Evolutionary conservation across 1,140 invertebrate genomes (phyloP).

Genomic region (Camponotus floridanus): DNA sequence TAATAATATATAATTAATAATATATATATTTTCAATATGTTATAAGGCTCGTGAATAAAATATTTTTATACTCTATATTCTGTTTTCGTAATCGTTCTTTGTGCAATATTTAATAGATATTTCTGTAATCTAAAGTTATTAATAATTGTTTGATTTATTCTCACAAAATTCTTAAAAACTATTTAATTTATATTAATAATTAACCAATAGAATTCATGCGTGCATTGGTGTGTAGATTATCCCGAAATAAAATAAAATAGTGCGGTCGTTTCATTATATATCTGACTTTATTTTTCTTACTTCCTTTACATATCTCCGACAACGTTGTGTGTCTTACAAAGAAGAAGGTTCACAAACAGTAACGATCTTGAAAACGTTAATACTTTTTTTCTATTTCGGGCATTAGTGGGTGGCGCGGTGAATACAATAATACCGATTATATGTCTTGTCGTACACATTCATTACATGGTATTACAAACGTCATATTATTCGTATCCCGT

Average conservation of each 20-base stretch:
- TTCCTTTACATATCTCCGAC: slow-evolving; percentile 63
- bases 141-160: too few relatives aligned
- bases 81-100: slow-evolving; percentile 20
- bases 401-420: slow-evolving; percentile 72
- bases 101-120: slow-evolving; percentile 14
- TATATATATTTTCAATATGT: slow-evolving; percentile 34
- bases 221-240: too few relatives aligned
- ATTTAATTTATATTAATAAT: background rate
- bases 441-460: slow-evolving; percentile 75
- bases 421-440: slow-evolving; percentile 77
- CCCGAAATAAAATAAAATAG: background rate
- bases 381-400: slow-evolving; percentile 75
- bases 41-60: slow-evolving; percentile 84
- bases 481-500: slow-evolving; percentile 56
- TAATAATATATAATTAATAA: too few relatives aligned
- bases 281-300: slow-evolving; percentile 67
- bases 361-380: slow-evolving; percentile 81
- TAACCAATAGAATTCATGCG: background rate
- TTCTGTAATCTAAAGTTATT: background rate
- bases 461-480: slow-evolving; percentile 76
- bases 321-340: slow-evolving; percentile 74
- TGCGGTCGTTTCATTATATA: slow-evolving; percentile 46
- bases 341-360: slow-evolving; percentile 79
- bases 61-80: slow-evolving; percentile 67
- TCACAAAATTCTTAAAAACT: too few relatives aligned